Conservation (phyloP, 2,888 invertebrate species). For the Nemurella pictetii region DNA sequence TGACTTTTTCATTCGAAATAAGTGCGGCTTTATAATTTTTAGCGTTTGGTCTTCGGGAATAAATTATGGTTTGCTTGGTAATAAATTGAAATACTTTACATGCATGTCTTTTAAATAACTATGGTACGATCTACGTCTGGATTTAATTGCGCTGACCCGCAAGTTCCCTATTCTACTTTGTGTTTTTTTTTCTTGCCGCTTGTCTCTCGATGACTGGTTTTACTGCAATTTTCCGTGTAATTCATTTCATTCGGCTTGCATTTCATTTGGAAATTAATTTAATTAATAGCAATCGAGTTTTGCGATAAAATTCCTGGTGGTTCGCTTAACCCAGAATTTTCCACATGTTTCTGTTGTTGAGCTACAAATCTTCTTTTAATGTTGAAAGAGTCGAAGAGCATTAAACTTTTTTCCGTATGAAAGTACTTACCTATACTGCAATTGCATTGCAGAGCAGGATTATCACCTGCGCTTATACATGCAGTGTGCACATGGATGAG, state of each 20-base stretch:
- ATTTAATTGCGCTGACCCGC: not conserved
- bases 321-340: not conserved
- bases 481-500: too few species aligned
- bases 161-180: not conserved
- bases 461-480: too few species aligned
- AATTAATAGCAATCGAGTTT: not conserved
- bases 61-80: not conserved
- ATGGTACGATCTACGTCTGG: not conserved
- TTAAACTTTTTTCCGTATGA: not conserved
- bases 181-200: not conserved
- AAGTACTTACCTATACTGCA: too few species aligned
- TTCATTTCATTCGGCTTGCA: not conserved
- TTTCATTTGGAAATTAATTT: not conserved
- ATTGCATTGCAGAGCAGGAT: too few species aligned
- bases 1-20: not conserved
- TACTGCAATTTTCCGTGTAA: not conserved
- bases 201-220: not conserved
- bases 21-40: not conserved
- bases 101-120: not conserved
- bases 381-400: not conserved
- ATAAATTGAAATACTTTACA: not conserved
- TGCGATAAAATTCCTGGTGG: not conserved
- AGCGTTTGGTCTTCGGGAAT: not conserved
- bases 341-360: not conserved
- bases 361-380: not conserved